These are phyloP conservation scores for Pyrgus malvae DNA, from an alignment of 2,888 invertebrate species.

Conservation along the genomic window DNA sequence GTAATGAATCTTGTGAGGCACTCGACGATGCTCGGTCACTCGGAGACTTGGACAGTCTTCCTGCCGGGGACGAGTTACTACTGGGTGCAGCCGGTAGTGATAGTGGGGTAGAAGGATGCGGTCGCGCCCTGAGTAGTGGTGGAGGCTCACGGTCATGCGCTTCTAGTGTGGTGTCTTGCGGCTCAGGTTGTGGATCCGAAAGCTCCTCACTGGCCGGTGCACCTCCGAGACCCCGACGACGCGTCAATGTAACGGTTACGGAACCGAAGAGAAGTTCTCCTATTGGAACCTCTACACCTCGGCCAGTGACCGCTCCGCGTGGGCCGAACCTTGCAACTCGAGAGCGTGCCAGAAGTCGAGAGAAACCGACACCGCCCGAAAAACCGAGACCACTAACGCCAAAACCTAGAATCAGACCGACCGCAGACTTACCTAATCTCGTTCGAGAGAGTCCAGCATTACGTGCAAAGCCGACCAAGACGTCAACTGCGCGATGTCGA, in stretches of 20 bases:
- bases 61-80: conserved; percentile 66
- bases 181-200: conserved; percentile 90
- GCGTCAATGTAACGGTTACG: conserved; percentile 82
- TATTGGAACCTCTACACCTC: conserved; percentile 75
- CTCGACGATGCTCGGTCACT: conserved; percentile 70
- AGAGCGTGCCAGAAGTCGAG: conserved; percentile 83
- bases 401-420: conserved; percentile 72
- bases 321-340: conserved; percentile 77
- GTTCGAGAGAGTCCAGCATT: conserved; percentile 72
- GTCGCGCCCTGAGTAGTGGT: conserved; percentile 86
- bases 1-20: conserved; percentile 58
- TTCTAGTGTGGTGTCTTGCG: conserved; percentile 89
- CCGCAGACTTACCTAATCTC: conserved; percentile 78
- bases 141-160: conserved; percentile 87
- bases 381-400: conserved; percentile 72
- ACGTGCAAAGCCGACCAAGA: conserved; percentile 74
- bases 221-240: conserved; percentile 72
- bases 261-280: conserved; percentile 79
- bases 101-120: conserved; percentile 89
- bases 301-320: conserved; percentile 74
- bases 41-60: conserved; percentile 69
- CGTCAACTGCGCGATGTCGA: conserved; percentile 82
- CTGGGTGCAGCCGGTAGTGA: conserved; percentile 87
- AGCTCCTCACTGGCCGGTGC: conserved; percentile 86
- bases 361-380: conserved; percentile 78